Base-by-base conservation (phyloP, 2,888 invertebrate genomes). In the Temnothorax ravouxi region DNA sequence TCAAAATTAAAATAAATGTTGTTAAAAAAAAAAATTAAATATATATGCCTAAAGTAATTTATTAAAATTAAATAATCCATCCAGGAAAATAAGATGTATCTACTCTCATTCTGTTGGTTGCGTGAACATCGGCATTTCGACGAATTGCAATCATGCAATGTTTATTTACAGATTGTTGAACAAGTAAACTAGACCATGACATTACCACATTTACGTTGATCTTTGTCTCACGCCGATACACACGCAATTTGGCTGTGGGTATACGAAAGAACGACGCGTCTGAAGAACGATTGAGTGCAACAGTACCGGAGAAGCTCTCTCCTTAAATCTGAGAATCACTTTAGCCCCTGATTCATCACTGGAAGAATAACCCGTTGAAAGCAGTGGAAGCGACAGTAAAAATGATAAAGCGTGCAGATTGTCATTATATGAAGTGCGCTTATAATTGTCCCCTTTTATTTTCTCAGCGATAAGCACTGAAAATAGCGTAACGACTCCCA, bases 151-250 rank as follows among this genome's bases (percentile, higher is more conserved):
- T 47, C 79, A 21, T 79, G 21, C 44, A 56, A 64, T 54, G 38
- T 69, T 77, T 67, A 81, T 86, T 86, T 47, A 76, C 80, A 82
- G 87, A 85, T 88, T 85, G 72, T 85, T 85, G 67, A 77, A 25
- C 71, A 59, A 9, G 25, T 54, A 85, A 88, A 88, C n/a, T 77
- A 88, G 81, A 81, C 77, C 85, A 79, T 67, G 76, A 87, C 79
- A n/a, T 38, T 56, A 61, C 18, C 21, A 21, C 41, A 59, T 61
- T 59, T 71, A 79, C 5, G 52, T 34, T 47, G 21, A 79, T 59
- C 74, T 80, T 80, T 47, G 29, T 56, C 21, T 79, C 13, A 44
- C 74, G 47, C 3, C 4, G 13, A 59, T 59, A 34, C 41, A 71
- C 54, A 71, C 21, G 69, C 71, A 79, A 79, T 15, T 25, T 18